Percentiles rank a stretch among this genome's conserved stretches.
Evolutionary conservation across 2,797 vertebrate species (phyloP).

Genomic region (Gymnothorax javanicus): DNA sequence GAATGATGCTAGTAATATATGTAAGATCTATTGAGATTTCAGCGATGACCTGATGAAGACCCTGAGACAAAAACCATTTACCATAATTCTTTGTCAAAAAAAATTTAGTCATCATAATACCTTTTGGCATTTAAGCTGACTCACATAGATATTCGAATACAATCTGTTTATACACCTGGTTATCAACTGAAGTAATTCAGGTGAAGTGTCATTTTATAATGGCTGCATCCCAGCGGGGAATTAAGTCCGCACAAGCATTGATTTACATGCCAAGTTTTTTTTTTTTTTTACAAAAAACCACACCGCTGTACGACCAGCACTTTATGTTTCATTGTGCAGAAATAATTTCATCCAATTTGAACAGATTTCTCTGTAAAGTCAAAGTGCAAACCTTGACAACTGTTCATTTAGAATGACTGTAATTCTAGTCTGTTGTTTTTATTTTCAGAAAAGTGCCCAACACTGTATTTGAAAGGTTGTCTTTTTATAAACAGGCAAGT

Average conservation of each 20-base stretch:
- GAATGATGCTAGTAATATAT: too few relatives aligned
- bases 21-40: not conserved
- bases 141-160: not conserved
- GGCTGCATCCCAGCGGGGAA: not conserved
- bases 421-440: not conserved
- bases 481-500: slow-evolving; percentile 70
- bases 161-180: not conserved
- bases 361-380: not conserved
- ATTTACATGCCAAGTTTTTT: not conserved
- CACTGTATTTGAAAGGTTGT: slow-evolving; percentile 14
- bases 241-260: not conserved
- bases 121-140: not conserved
- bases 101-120: not conserved
- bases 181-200: not conserved
- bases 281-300: not conserved
- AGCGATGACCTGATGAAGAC: not conserved
- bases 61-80: not conserved
- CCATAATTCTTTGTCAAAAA: not conserved
- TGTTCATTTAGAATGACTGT: not conserved
- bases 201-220: not conserved
- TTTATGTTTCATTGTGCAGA: not conserved
- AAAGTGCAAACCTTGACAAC: not conserved
- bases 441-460: not conserved
- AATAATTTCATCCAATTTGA: not conserved
- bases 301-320: not conserved